Evolutionary conservation across 2,888 invertebrate genomes (phyloP).

Genomic region (Exephanes ischioxanthus): DNA sequence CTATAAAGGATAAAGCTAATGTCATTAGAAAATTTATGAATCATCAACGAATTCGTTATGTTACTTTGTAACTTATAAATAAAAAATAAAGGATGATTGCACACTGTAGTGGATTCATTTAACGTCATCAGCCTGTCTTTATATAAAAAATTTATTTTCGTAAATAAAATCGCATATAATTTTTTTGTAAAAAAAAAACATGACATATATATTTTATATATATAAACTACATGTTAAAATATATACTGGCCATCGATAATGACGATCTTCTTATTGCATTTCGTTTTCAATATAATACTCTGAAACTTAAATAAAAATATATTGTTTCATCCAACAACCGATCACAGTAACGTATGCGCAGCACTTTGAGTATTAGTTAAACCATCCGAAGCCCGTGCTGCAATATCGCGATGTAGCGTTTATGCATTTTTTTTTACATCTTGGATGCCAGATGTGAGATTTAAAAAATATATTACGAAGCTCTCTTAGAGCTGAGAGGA

Average conservation of each 20-base stretch:
- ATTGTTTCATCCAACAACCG: conserved; percentile 29
- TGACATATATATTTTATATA: conserved; percentile 11
- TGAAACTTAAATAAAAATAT: conserved; percentile 14
- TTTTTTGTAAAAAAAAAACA: conserved; percentile 7
- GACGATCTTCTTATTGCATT: conserved; percentile 23
- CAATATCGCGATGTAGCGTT: neutral
- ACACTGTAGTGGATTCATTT: conserved; percentile 22
- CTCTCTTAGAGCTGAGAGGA: neutral
- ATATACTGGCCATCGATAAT: conserved; percentile 50
- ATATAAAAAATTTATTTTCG: conserved; percentile 50
- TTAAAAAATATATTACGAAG: too few relatives aligned
- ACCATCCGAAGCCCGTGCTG: neutral
- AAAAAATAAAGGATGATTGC: conserved; percentile 35
- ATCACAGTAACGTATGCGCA: conserved; percentile 33
- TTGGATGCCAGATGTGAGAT: too few relatives aligned
- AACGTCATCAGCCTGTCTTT: neutral
- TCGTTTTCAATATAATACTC: conserved; percentile 23
- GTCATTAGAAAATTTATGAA: neutral
- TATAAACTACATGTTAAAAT: conserved; percentile 4
- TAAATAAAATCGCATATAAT: conserved; percentile 52
- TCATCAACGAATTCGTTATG: conserved; percentile 33
- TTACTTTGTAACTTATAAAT: conserved; percentile 34
- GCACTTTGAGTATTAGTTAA: neutral
- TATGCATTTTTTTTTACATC: too few relatives aligned
- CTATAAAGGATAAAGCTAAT: conserved; percentile 6